phyloP scores from a whole-genome alignment of 2,888 invertebrate species.

The Cephus runcator region DNA sequence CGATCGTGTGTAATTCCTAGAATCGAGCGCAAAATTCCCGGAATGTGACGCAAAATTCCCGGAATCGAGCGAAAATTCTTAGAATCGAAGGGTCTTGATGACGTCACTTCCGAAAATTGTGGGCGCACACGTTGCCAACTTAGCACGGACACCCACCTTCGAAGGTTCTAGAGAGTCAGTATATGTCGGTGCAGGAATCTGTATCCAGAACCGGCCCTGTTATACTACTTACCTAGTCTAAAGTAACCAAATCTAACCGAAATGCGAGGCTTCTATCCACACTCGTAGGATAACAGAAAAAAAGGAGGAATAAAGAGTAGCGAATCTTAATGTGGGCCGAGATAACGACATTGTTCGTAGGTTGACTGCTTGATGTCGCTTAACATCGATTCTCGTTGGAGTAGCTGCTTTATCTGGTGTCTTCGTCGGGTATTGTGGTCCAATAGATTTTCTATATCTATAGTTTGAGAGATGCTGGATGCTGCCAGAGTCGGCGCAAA shows the following conservation, averaged over 20 bases:
- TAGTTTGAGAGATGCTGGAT: background rate
- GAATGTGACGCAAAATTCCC: no score
- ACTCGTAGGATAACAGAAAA: background rate
- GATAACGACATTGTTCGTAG: background rate
- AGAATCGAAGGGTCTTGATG: no score
- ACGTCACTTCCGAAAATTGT: no score
- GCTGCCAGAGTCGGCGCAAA: background rate
- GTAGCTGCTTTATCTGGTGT: background rate
- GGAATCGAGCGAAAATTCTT: no score
- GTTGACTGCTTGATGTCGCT: background rate
- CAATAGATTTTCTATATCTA: background rate
- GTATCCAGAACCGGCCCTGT: no score
- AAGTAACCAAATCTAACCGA: background rate
- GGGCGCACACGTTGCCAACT: no score
- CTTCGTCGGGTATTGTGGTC: background rate
- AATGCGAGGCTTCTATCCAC: background rate
- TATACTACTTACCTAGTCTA: background rate
- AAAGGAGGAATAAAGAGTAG: background rate
- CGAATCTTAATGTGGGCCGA: background rate
- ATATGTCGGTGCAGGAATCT: no score
- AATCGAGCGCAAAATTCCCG: no score
- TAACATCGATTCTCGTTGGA: background rate
- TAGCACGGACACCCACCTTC: no score
- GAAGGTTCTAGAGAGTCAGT: no score
- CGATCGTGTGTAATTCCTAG: no score